phyloP scores from a whole-genome alignment of 2,113 vertebrate genomes.

The Elephas maximus region DNA sequence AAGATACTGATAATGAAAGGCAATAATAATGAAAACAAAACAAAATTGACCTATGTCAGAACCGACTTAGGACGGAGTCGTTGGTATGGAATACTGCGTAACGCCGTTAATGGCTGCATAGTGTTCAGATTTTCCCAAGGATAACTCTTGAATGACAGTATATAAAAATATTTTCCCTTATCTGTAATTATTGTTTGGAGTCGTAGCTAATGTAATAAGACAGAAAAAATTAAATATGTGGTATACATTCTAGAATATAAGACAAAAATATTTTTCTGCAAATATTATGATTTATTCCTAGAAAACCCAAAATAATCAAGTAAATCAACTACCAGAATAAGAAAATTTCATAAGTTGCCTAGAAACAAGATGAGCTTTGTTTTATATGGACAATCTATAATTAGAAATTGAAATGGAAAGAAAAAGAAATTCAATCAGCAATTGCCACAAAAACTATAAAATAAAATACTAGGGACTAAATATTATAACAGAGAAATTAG shows the following conservation, averaged over 20 bases:
- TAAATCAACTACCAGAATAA: constrained; percentile 5
- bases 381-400: constrained; percentile 26
- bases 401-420: not conserved
- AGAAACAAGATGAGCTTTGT: constrained; percentile 16
- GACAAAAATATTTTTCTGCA: constrained; percentile 28
- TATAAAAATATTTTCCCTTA: constrained; percentile 41
- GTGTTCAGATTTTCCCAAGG: not conserved
- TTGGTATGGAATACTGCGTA: not conserved
- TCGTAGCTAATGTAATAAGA: not conserved
- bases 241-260: constrained; percentile 25
- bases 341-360: not conserved
- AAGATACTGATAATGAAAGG: not conserved
- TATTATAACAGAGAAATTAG: not conserved
- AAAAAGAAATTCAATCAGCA: constrained; percentile 20
- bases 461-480: constrained; percentile 20
- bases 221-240: constrained; percentile 51
- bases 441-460: constrained; percentile 29
- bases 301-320: not conserved
- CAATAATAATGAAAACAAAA: not conserved
- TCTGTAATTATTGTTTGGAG: not conserved
- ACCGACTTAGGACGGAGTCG: not conserved
- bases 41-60: not conserved
- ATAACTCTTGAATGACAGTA: not conserved
- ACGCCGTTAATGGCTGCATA: not conserved
- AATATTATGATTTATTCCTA: not conserved